A percentile compares a stretch with the other conserved stretches of the same genome.
These are phyloP conservation scores for Urechis unicinctus DNA, from an alignment of 2,888 invertebrate genomes.

Conservation along the genomic window DNA sequence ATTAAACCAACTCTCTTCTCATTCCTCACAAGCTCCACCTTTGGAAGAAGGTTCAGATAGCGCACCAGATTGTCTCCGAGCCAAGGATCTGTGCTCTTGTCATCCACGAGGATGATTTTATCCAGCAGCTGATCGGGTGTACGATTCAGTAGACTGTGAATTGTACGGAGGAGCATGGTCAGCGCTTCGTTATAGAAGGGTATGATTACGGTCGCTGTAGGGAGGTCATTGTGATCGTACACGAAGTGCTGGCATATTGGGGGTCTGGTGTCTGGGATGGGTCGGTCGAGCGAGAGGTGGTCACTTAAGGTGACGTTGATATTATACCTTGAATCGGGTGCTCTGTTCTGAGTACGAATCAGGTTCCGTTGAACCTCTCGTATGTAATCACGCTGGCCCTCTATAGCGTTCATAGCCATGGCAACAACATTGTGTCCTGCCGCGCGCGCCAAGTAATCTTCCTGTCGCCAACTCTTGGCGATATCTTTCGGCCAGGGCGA, in stretches of 20 bases:
- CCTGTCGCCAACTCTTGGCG: too few species aligned
- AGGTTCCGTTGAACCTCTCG: constrained; percentile 1
- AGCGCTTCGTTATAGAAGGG: constrained; percentile 23
- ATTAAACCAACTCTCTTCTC: constrained; percentile 17
- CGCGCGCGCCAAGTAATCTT: too few species aligned
- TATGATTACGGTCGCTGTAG: constrained; percentile 20
- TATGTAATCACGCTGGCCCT: background rate
- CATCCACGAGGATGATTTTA: constrained; percentile 22
- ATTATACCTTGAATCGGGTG: constrained; percentile 15
- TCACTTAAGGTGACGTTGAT: constrained; percentile 21
- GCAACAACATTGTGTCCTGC: too few species aligned
- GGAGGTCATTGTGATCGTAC: constrained; percentile 15
- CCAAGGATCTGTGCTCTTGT: constrained; percentile 16
- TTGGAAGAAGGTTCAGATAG: constrained; percentile 17
- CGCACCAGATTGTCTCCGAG: constrained; percentile 10
- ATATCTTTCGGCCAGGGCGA: too few species aligned
- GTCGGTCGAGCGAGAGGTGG: constrained; percentile 10
- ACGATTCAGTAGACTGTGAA: constrained; percentile 21
- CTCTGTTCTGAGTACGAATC: constrained; percentile 6
- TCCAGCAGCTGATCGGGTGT: constrained; percentile 17
- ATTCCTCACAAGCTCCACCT: constrained; percentile 19
- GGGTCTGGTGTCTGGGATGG: constrained; percentile 17
- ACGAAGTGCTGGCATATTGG: constrained; percentile 9
- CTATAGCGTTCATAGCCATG: constrained; percentile 9
- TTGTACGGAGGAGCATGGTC: constrained; percentile 15